A percentile compares a stretch with the other conserved stretches of the same genome.
Conservation (phyloP, 2,113 vertebrate genomes). For the Mesembrinibis cayennensis region DNA sequence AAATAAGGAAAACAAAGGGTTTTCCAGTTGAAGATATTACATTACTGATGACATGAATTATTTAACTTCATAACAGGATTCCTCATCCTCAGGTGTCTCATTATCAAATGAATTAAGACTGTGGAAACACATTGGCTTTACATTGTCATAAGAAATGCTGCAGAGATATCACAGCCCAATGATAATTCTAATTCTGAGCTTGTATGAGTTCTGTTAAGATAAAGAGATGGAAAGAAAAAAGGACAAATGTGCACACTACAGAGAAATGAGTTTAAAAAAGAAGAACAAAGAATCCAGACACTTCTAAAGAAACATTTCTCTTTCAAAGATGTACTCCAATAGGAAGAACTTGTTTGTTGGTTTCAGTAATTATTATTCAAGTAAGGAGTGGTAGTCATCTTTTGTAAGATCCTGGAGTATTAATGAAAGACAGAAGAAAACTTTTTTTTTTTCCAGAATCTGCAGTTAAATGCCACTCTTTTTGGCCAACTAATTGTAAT, state of each 20-base stretch:
- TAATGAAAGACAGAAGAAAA: not conserved
- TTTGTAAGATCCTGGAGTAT: not conserved
- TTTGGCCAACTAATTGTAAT: not conserved
- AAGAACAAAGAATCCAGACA: not conserved
- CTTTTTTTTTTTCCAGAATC: not conserved
- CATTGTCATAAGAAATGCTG: not conserved
- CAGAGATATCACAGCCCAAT: constrained; percentile 11
- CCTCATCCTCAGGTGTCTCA: not conserved
- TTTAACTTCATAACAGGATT: not conserved
- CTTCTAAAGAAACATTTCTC: not conserved
- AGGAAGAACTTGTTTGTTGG: constrained; percentile 23
- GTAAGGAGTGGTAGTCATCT: not conserved
- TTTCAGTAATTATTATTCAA: constrained; percentile 18
- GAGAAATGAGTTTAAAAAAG: not conserved
- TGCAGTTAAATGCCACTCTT: not conserved
- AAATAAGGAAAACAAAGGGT: not conserved
- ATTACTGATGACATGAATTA: not conserved
- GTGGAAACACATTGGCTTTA: constrained; percentile 30
- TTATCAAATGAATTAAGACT: constrained; percentile 21
- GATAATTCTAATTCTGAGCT: constrained; percentile 9
- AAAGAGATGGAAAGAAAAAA: constrained; percentile 9
- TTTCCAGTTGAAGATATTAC: not conserved
- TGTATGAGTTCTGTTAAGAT: constrained; percentile 22
- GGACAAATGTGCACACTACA: not conserved
- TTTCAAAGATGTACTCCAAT: not conserved